phyloP scores from a whole-genome alignment of 2,113 vertebrate genomes.

The Todiramphus saurophagus region DNA sequence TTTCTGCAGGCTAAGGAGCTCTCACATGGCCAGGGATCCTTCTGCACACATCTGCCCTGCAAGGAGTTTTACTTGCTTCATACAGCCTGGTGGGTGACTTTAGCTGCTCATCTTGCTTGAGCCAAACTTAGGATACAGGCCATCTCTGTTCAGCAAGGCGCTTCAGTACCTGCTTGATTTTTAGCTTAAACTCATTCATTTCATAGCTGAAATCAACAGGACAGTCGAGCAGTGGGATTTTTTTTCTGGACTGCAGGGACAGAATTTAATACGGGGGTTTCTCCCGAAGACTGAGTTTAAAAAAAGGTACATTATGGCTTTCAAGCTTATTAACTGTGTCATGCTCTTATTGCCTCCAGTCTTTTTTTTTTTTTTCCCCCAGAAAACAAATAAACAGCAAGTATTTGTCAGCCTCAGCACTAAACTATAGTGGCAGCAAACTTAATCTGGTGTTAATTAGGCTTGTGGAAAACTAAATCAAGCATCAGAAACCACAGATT shows the following conservation, averaged over 20 bases:
- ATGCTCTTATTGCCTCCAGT: slow-evolving; percentile 52
- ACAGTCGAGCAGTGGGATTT: neutral
- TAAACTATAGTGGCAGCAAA: slow-evolving; percentile 80
- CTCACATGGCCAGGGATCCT: neutral
- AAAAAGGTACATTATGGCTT: slow-evolving; percentile 20
- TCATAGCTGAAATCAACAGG: neutral
- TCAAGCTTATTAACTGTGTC: slow-evolving; percentile 71
- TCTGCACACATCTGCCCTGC: neutral
- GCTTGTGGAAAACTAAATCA: slow-evolving; percentile 88
- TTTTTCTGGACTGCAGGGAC: neutral
- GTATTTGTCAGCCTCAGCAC: slow-evolving; percentile 71
- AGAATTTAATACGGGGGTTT: neutral
- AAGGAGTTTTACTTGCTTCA: neutral
- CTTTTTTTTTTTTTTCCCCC: neutral
- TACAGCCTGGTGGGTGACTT: neutral
- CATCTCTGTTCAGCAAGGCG: neutral
- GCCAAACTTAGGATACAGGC: neutral
- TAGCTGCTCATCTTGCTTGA: neutral
- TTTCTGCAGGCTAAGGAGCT: neutral
- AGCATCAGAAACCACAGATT: slow-evolving; percentile 87
- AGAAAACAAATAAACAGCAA: slow-evolving; percentile 72
- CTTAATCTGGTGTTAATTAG: slow-evolving; percentile 88
- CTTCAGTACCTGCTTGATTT: neutral
- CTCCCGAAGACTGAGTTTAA: neutral
- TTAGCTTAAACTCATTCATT: neutral